Percentiles rank a stretch among this genome's conserved stretches.
Evolutionary conservation across 2,888 invertebrate species (phyloP).

Genomic region (Dioctria linearis): DNA sequence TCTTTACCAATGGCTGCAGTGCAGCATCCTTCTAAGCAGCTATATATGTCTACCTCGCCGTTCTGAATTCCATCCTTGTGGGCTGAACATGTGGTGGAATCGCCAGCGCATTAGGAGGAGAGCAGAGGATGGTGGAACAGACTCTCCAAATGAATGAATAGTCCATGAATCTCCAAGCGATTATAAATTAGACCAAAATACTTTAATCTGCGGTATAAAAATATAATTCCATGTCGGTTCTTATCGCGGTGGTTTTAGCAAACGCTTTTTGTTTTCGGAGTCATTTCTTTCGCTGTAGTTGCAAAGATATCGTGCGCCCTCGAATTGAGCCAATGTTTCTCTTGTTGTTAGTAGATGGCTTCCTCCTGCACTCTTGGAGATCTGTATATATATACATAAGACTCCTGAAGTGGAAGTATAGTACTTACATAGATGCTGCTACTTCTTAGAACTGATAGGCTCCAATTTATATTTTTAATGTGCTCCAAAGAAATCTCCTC

Average conservation of each 20-base stretch:
- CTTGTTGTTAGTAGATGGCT: not conserved
- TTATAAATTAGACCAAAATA: conserved; percentile 6
- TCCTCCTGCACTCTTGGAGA: conserved; percentile 3
- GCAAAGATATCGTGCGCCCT: conserved; percentile 18
- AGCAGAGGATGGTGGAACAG: too few relatives aligned
- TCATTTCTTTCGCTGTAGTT: conserved; percentile 5
- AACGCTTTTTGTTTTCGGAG: conserved; percentile 16
- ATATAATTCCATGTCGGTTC: conserved; percentile 1
- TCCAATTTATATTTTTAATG: conserved; percentile 51
- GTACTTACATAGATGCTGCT: not conserved
- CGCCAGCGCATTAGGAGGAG: too few relatives aligned
- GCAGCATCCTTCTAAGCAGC: too few relatives aligned
- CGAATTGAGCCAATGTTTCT: conserved; percentile 27
- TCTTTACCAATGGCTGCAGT: too few relatives aligned
- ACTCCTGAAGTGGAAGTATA: not conserved
- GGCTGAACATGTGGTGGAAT: too few relatives aligned
- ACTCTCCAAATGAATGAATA: too few relatives aligned
- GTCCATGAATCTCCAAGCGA: not conserved
- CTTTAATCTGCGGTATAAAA: conserved; percentile 26
- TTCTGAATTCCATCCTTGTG: too few relatives aligned
- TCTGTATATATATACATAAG: not conserved
- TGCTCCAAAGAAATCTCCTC: conserved; percentile 11
- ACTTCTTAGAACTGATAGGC: conserved; percentile 30
- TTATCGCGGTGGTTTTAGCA: not conserved
- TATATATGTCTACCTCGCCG: too few relatives aligned